phyloP scores from a whole-genome alignment of 2,797 vertebrate genomes.

The Limnodromus scolopaceus region DNA sequence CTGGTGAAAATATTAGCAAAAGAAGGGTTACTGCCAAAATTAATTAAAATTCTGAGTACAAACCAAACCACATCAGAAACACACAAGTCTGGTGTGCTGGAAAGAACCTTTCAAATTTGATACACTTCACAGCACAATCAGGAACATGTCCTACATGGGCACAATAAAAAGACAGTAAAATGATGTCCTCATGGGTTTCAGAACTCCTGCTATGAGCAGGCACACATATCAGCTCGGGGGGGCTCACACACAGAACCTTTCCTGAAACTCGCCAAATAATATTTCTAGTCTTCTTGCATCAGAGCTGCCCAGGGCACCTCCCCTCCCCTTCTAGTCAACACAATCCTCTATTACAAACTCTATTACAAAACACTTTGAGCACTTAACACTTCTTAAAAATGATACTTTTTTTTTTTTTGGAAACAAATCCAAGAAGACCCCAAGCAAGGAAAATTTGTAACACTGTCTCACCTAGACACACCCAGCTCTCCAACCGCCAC shows the following conservation, averaged over 20 bases:
- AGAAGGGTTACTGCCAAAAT: background rate
- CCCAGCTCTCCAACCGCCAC: background rate
- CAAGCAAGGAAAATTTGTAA: background rate
- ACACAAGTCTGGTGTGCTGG: background rate
- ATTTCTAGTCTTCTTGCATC: background rate
- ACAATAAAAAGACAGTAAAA: background rate
- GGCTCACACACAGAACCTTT: background rate
- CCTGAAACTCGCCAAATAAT: background rate
- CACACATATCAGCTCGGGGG: background rate
- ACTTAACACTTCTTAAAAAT: no score
- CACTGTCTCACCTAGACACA: background rate
- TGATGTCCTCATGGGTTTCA: accelerated
- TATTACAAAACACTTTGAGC: background rate
- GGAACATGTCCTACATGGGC: background rate
- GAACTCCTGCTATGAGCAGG: background rate
- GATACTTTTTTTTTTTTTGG: no score
- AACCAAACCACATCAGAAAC: background rate
- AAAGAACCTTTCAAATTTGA: background rate
- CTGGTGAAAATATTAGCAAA: background rate
- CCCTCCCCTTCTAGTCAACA: background rate
- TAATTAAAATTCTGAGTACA: background rate
- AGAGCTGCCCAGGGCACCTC: background rate
- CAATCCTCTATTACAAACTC: background rate
- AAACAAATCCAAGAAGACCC: background rate
- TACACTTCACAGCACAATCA: background rate